Percentiles rank a stretch among this genome's conserved stretches.
Evolutionary conservation across 2,113 vertebrate genomes (phyloP).

Genomic region (Coryphaenoides rupestris): DNA sequence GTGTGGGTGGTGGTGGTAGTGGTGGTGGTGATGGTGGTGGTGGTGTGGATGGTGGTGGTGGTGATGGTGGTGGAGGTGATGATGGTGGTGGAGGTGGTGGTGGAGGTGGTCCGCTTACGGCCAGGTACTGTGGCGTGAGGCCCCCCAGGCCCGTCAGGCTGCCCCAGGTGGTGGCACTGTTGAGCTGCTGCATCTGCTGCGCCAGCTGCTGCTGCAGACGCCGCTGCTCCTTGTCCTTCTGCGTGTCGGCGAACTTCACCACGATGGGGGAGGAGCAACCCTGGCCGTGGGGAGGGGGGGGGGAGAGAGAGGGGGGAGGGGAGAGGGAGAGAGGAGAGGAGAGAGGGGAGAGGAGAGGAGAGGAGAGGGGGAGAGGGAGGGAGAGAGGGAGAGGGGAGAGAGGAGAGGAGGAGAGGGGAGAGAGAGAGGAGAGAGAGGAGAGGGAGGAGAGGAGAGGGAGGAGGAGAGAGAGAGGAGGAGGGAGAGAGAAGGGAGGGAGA

Average conservation of each 20-base stretch:
- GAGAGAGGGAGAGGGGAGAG: background rate
- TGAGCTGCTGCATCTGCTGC: conserved; percentile 99
- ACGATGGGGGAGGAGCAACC: conserved; percentile 99
- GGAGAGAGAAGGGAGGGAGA: background rate
- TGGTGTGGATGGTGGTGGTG: no score
- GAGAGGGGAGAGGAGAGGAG: background rate
- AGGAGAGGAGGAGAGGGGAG: background rate
- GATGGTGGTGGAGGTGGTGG: no score
- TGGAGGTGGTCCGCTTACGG: conserved; percentile 88
- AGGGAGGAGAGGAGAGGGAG: background rate
- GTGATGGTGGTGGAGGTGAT: no score
- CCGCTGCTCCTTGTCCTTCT: conserved; percentile 99
- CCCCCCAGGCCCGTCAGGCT: conserved; percentile 96
- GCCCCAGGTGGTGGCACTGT: conserved; percentile 98
- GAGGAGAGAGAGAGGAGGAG: background rate
- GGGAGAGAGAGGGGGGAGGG: background rate
- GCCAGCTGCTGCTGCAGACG: conserved; percentile 98
- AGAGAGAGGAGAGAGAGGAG: background rate
- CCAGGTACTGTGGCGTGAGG: conserved; percentile 97
- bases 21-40: no score
- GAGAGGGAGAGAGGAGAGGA: background rate
- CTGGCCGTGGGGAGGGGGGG: conserved; percentile 63
- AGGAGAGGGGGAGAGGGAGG: no score
- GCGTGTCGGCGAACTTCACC: conserved; percentile 99
- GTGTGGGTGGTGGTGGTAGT: no score